phyloP scores from a whole-genome alignment of 1,140 invertebrate species.

The Penaeus japonicus region DNA sequence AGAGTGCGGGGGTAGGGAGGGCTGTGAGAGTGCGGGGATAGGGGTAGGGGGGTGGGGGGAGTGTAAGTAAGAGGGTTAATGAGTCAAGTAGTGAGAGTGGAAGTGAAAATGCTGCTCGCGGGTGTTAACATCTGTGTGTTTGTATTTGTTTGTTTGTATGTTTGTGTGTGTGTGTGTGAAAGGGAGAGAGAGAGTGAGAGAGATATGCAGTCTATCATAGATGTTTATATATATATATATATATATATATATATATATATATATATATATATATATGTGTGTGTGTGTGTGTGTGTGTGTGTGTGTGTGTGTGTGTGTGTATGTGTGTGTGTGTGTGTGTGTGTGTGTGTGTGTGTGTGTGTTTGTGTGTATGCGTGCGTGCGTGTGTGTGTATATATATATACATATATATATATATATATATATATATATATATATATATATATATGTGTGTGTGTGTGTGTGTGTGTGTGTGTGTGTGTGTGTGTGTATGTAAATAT shows the following conservation, averaged over 20 bases:
- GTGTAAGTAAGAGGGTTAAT: too few relatives aligned
- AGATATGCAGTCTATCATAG: too few relatives aligned
- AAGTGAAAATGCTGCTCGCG: too few relatives aligned
- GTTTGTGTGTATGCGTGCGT: not conserved
- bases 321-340: not conserved
- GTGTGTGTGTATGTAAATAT: not conserved
- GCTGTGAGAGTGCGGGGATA: too few relatives aligned
- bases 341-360: not conserved
- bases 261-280: not conserved
- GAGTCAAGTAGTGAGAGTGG: too few relatives aligned
- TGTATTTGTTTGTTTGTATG: too few relatives aligned
- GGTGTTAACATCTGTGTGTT: too few relatives aligned
- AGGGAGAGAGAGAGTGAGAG: too few relatives aligned
- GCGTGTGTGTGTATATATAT: not conserved
- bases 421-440: not conserved
- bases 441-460: not conserved
- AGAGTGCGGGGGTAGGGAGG: too few relatives aligned
- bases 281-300: not conserved
- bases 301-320: not conserved
- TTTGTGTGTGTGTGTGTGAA: too few relatives aligned
- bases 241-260: not conserved
- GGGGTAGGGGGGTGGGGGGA: too few relatives aligned
- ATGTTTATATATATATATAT: too few relatives aligned
- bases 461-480: not conserved
- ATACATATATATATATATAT: not conserved